These are phyloP conservation scores for Drosophila formosana DNA, from an alignment of 2,888 invertebrate genomes.

Conservation along the genomic window DNA sequence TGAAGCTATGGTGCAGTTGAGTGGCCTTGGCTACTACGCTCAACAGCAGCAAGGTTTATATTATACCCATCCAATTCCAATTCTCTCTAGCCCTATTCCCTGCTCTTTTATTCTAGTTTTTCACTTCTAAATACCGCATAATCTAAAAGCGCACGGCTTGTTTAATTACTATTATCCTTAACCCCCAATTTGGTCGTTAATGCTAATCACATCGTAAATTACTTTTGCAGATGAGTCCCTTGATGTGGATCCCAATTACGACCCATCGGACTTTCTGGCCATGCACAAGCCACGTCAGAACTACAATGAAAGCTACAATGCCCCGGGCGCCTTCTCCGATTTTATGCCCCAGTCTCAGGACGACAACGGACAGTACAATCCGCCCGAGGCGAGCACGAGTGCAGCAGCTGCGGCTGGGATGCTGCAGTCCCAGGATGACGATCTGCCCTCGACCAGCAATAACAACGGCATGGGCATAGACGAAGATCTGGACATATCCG, in stretches of 20 bases:
- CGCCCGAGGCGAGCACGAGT: slow-evolving; percentile 58
- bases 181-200: neutral
- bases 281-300: slow-evolving; percentile 85
- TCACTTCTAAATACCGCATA: slow-evolving; percentile 18
- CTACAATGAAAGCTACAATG: slow-evolving; percentile 47
- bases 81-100: slow-evolving; percentile 16
- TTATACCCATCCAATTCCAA: slow-evolving; percentile 36
- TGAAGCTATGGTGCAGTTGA: slow-evolving; percentile 91
- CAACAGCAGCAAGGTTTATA: slow-evolving; percentile 85
- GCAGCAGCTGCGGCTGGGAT: slow-evolving; percentile 47
- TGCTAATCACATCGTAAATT: slow-evolving; percentile 4
- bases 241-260: slow-evolving; percentile 93
- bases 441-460: slow-evolving; percentile 82
- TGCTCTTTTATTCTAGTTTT: slow-evolving; percentile 7
- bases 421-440: slow-evolving; percentile 46
- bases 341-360: slow-evolving; percentile 71
- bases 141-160: slow-evolving; percentile 24
- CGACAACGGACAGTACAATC: slow-evolving; percentile 64
- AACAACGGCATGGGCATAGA: slow-evolving; percentile 89
- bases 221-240: slow-evolving; percentile 88
- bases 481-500: slow-evolving; percentile 91
- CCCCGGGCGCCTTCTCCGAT: slow-evolving; percentile 59
- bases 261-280: slow-evolving; percentile 92
- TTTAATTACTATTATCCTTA: slow-evolving; percentile 8
- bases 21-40: slow-evolving; percentile 88